Evolutionary conservation across 1,140 invertebrate genomes (phyloP).

Genomic region (Colletes latitarsis): DNA sequence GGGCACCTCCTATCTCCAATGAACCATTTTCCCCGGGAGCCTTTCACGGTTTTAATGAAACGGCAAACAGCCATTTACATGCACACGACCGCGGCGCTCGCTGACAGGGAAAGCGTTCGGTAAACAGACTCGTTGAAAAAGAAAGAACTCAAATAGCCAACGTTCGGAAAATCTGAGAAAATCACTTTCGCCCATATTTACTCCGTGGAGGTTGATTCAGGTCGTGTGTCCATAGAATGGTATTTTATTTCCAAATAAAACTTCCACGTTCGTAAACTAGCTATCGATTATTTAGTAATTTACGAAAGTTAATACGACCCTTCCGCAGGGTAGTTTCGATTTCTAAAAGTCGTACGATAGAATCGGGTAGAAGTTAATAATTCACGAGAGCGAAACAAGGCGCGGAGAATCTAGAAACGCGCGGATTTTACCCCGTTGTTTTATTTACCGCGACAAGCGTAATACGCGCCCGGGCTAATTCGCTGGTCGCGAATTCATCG

Average conservation of each 20-base stretch:
- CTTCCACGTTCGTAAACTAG: too few relatives aligned
- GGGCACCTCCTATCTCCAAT: not conserved
- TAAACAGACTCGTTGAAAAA: not conserved
- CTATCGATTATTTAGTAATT: too few relatives aligned
- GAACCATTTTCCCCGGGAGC: not conserved
- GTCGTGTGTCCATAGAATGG: too few relatives aligned
- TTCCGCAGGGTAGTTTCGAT: too few relatives aligned
- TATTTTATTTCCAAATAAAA: too few relatives aligned
- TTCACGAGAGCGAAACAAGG: too few relatives aligned
- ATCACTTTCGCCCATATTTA: not conserved
- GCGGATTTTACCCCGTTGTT: not conserved
- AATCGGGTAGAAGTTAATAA: too few relatives aligned
- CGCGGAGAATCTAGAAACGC: too few relatives aligned
- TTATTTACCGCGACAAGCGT: not conserved
- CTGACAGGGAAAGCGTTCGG: not conserved
- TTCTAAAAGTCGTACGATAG: too few relatives aligned
- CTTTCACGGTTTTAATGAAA: conserved; percentile 10
- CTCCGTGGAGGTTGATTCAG: too few relatives aligned
- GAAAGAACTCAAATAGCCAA: not conserved
- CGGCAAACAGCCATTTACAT: conserved; percentile 13
- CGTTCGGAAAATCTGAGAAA: not conserved
- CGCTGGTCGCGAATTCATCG: not conserved
- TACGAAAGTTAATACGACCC: too few relatives aligned
- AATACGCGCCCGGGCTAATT: not conserved
- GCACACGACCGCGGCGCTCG: not conserved